phyloP scores from a whole-genome alignment of 1,140 invertebrate species.

The Neomicropteryx cornuta region DNA sequence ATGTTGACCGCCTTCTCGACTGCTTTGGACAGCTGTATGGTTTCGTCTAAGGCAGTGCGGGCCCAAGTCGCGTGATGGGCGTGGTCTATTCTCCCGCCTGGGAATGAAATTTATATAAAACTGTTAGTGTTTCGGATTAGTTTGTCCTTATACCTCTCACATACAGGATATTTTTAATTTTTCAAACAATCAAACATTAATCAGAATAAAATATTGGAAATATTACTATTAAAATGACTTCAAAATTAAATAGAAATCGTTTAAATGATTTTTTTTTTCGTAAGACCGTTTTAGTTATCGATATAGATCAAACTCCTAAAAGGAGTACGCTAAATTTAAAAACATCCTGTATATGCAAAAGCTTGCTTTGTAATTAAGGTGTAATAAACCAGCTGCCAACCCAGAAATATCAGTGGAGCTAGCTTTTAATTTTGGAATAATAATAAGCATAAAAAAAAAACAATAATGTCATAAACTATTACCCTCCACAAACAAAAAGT shows the following conservation, averaged over 20 bases:
- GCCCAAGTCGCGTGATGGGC: constrained; percentile 49
- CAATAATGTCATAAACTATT: no score
- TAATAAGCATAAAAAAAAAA: no score
- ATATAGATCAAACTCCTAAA: no score
- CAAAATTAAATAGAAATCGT: no score
- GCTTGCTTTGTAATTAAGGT: neutral
- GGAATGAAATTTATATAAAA: constrained; percentile 4
- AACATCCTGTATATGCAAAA: no score
- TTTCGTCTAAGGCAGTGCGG: constrained; percentile 52
- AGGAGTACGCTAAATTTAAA: no score
- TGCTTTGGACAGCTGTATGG: constrained; percentile 48
- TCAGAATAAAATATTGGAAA: no score
- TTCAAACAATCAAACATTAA: no score
- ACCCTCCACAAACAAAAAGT: constrained; percentile 59
- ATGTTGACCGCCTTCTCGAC: constrained; percentile 39
- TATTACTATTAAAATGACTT: no score
- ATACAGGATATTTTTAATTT: neutral
- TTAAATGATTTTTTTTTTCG: neutral
- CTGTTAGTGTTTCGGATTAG: constrained; percentile 4
- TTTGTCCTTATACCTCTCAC: neutral
- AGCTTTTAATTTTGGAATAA: neutral
- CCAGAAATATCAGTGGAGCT: neutral
- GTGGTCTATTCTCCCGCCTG: constrained; percentile 48
- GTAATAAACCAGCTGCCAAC: constrained; percentile 1
- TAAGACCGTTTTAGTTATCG: no score